phyloP scores from a whole-genome alignment of 2,797 vertebrate genomes.

The Choloepus didactylus region DNA sequence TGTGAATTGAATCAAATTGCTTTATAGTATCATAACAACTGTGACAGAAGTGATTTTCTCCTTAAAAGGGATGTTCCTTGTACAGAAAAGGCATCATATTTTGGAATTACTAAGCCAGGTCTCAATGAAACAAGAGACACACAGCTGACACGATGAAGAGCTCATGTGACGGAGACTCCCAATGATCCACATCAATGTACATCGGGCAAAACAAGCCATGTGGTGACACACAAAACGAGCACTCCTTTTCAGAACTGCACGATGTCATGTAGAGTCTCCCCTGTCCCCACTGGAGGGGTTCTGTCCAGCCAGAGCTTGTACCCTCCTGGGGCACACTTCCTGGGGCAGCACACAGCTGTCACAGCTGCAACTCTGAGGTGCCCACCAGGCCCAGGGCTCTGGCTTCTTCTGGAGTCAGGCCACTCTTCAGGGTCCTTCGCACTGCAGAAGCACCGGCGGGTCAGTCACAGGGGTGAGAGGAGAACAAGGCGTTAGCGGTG shows the following conservation, averaged over 20 bases:
- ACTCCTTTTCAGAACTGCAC: constrained; percentile 67
- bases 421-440: constrained; percentile 96
- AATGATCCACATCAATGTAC: constrained; percentile 51
- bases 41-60: constrained; percentile 82
- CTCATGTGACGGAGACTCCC: constrained; percentile 61
- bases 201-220: constrained; percentile 45
- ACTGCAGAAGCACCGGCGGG: constrained; percentile 87
- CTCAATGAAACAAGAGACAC: constrained; percentile 83
- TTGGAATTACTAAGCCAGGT: constrained; percentile 84
- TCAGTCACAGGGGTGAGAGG: constrained; percentile 28
- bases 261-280: neutral
- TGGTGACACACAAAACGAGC: constrained; percentile 56
- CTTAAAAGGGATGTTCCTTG: constrained; percentile 80
- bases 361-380: constrained; percentile 97
- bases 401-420: constrained; percentile 96
- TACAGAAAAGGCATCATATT: constrained; percentile 81
- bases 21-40: constrained; percentile 53
- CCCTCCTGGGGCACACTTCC: constrained; percentile 46
- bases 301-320: neutral
- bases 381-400: constrained; percentile 95
- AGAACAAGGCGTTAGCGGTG: constrained; percentile 66
- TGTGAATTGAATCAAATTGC: constrained; percentile 74
- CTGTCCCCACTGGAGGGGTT: neutral
- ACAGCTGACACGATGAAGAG: constrained; percentile 79
- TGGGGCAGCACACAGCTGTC: constrained; percentile 83